Evolutionary conservation across 2,888 invertebrate genomes (phyloP), one percentile per base, ranked within the genome.

Genomic region (Nomada goodeniana): DNA sequence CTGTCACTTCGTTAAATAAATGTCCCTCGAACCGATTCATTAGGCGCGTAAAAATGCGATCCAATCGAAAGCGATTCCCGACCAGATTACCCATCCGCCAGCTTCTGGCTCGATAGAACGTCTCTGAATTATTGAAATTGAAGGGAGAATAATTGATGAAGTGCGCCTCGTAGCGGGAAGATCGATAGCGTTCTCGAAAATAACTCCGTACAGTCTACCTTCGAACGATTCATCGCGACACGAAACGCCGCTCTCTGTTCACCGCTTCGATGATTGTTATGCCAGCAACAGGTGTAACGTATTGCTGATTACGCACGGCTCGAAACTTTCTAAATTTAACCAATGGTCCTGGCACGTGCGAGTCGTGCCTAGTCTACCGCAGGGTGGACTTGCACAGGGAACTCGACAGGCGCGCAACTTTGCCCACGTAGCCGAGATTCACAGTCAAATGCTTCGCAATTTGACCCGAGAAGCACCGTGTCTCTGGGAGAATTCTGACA

Each of bases 171-270:
- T 76, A 53, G 72, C 75, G 44, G 74, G 11, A 52, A 68, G 77
- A 86, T 87, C 86, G 83, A 86, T 86, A 87, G 63, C 74, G 80
- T 78, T 87, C 83, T 72, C 76, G 85, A 78, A 87, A 86, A 87
- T 80, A 77, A 85, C 69, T 23, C 47, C 10, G 55, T 29, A 26
- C 36, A 2, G 20, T 3, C 42, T 23, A 11, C 5, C 26, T 29
- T 0, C 7, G 26, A 15, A n/a, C 7, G 18, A 20, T 44, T 52
- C 7, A n/a, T n/a, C 65, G 52, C 52, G 13, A 29, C 55, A 36
- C n/a, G 36, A 23, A 70, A 53, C 36, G 9, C 11, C 18, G 23
- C 10, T 36, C 42, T 42, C n/a, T 36, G 29, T 50, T 60, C 69
- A 47, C 50, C 29, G 63, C 20, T 26, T 52, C 67, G 59, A 57